phyloP scores from a whole-genome alignment of 2,797 vertebrate genomes.

The Gymnocypris eckloni region DNA sequence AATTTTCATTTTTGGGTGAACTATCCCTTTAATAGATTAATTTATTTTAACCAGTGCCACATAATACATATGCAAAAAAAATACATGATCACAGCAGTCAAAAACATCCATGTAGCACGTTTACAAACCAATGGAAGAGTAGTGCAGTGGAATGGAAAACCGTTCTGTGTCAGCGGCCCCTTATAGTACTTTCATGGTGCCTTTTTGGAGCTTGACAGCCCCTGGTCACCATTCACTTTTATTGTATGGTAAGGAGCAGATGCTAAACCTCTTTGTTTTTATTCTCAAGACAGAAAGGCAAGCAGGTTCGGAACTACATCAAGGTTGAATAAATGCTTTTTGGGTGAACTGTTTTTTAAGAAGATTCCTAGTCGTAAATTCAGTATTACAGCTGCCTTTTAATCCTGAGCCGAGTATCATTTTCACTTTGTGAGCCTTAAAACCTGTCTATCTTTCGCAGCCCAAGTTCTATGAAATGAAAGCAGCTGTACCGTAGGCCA shows the following conservation, averaged over 20 bases:
- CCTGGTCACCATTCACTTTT: constrained; percentile 25
- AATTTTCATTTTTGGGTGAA: too few species aligned
- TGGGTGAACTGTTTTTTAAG: neutral
- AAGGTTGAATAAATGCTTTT: neutral
- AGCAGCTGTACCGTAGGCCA: constrained; percentile 42
- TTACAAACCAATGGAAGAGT: neutral
- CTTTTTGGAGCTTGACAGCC: constrained; percentile 2
- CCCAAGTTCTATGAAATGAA: constrained; percentile 28
- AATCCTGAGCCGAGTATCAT: neutral
- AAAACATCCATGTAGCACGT: neutral
- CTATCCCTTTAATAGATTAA: too few species aligned
- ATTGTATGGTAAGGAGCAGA: constrained; percentile 8
- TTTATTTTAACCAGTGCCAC: neutral
- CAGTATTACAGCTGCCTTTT: neutral
- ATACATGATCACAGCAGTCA: neutral
- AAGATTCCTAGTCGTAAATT: constrained; percentile 27
- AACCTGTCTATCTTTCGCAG: constrained; percentile 17
- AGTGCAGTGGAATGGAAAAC: neutral
- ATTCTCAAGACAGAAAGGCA: neutral
- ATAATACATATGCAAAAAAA: too few species aligned
- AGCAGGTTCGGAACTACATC: neutral
- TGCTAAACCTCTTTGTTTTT: neutral
- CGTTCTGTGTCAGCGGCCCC: neutral
- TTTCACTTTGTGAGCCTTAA: constrained; percentile 11
- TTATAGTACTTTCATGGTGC: neutral